phyloP scores from a whole-genome alignment of 2,113 vertebrate species.

The Ivindomyrus marchei region DNA sequence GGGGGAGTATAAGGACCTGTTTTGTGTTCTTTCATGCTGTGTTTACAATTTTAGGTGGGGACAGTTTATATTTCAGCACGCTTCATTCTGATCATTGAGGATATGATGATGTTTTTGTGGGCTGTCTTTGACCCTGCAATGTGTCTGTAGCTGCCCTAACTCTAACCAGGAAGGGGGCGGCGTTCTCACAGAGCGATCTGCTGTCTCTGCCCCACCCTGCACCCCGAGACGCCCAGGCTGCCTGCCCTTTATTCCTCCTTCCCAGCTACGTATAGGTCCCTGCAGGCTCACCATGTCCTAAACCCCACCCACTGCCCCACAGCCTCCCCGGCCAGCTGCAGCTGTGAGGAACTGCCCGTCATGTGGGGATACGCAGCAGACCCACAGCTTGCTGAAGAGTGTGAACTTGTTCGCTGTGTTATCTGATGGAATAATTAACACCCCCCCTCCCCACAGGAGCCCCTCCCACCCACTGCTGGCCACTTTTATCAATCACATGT shows the following conservation, averaged over 20 bases:
- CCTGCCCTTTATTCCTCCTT: not conserved
- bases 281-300: not conserved
- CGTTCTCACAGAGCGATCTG: not conserved
- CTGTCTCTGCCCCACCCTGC: not conserved
- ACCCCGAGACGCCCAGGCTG: not conserved
- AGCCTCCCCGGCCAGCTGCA: not conserved
- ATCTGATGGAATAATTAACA: not conserved
- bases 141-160: not conserved
- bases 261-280: not conserved
- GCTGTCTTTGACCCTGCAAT: not conserved
- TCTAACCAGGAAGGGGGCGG: not conserved
- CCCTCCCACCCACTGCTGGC: constrained; percentile 82
- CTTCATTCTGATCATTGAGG: not conserved
- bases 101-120: not conserved
- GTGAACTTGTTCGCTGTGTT: not conserved
- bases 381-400: not conserved
- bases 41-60: not conserved
- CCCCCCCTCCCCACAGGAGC: constrained; percentile 55
- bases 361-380: not conserved
- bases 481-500: constrained; percentile 81
- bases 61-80: not conserved
- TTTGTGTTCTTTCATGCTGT: not conserved
- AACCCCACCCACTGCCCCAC: not conserved
- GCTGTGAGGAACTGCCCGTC: no score
- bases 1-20: not conserved